Base-by-base conservation (phyloP, 2,888 invertebrate species). In the Ochlodes sylvanus region DNA sequence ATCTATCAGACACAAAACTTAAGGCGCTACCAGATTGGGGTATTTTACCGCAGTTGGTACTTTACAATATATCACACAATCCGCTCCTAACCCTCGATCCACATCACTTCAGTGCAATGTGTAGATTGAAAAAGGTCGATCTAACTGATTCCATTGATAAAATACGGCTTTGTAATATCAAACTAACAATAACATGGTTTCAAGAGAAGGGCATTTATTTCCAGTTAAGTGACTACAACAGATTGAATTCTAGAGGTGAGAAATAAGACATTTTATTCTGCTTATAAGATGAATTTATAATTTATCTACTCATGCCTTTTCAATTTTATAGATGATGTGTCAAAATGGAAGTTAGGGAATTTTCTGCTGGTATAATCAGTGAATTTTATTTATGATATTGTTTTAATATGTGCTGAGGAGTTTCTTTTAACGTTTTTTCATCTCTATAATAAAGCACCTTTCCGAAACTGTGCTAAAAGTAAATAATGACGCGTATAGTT, bases 1-100 rank as follows among this genome's bases (percentile, higher is more conserved):
- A 95, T 72, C 79, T 96, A 42, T 94, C 95, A 17, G 89, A 94
- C 64, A 96, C 96, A 76, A 90, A 92, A 63, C 84, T 96, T 42
- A 86, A 85, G 15, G 86, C 89, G 67, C 81, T 96, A 50, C 96
- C 96, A 1, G 83, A 94, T 74, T 89, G 96, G 80, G 95, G 95
- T 2, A 83, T 89, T 38, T 76, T 95, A 17, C 95, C 96, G 14
- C 93, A 94, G 57, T 79, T 96, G 42, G 77, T 84, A 65, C 86
- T 94, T 60, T 93, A 96, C 68, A 96, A 96, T 77, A 92, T 96
- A 52, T 96, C 96, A 0, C 79, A 86, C 57, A 96, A 96, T 80
- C 86, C 89, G 0, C 86, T 96, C 57, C 77, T 67, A 0, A 76
- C 77, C 2, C 74, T 95, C 0, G 87, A 85, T 5, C 88, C 94